Evolutionary conservation across 1,140 invertebrate genomes (phyloP).

Genomic region (Danaus plexippus): DNA sequence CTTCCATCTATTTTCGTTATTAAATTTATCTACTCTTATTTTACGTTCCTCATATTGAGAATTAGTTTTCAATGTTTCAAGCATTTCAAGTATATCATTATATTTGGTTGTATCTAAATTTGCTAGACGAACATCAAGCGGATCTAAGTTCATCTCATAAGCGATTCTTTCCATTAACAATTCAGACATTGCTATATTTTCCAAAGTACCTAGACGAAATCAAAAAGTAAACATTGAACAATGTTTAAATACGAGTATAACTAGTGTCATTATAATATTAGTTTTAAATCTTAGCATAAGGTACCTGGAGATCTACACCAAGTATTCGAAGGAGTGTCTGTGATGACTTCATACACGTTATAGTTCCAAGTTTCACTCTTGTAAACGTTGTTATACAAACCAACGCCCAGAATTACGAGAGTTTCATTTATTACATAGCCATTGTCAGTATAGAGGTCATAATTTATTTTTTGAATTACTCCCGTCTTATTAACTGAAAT

Average conservation of each 20-base stretch:
- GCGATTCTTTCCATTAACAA: slow-evolving; percentile 88
- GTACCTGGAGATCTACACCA: slow-evolving; percentile 75
- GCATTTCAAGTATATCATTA: slow-evolving; percentile 16
- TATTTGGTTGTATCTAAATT: slow-evolving; percentile 69
- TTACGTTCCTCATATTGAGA: slow-evolving; percentile 13
- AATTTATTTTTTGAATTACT: slow-evolving; percentile 75
- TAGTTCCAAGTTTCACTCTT: slow-evolving; percentile 70
- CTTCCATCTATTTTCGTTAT: slow-evolving; percentile 80
- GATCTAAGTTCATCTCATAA: slow-evolving; percentile 76
- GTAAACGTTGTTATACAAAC: slow-evolving; percentile 69
- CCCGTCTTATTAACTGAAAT: slow-evolving; percentile 71
- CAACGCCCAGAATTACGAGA: slow-evolving; percentile 13
- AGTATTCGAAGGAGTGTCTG: slow-evolving; percentile 77
- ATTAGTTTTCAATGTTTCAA: slow-evolving; percentile 18
- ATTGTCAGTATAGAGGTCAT: slow-evolving; percentile 73
- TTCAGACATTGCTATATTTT: slow-evolving; percentile 79
- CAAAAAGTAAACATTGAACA: too few species aligned
- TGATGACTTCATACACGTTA: slow-evolving; percentile 69
- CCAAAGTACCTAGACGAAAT: slow-evolving; percentile 70
- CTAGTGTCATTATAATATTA: too few species aligned
- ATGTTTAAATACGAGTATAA: too few species aligned
- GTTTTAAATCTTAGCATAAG: too few species aligned
- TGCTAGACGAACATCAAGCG: slow-evolving; percentile 74
- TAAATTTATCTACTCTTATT: slow-evolving; percentile 57
- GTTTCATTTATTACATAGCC: slow-evolving; percentile 74